phyloP scores from a whole-genome alignment of 2,888 invertebrate genomes.

The Tinea trinotella region DNA sequence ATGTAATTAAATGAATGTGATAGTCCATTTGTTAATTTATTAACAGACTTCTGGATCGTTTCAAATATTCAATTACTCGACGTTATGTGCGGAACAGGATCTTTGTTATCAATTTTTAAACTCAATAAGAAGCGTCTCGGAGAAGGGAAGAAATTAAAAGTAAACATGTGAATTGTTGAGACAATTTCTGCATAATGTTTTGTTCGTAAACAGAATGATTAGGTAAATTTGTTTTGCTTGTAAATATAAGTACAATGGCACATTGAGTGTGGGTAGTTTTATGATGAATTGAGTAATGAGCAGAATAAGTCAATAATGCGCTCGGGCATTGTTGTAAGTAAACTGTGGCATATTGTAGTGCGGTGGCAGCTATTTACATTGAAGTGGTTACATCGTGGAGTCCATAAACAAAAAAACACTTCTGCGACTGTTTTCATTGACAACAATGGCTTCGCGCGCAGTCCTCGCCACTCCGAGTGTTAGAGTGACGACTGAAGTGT shows the following conservation, averaged over 20 bases:
- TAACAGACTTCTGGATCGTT: conserved; percentile 30
- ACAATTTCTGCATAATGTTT: conserved; percentile 3
- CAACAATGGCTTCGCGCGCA: conserved; percentile 55
- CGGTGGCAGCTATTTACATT: conserved; percentile 55
- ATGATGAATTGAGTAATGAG: neutral
- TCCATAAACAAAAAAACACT: conserved; percentile 72
- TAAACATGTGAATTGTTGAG: conserved; percentile 13
- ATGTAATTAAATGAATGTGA: conserved; percentile 68
- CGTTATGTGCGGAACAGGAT: neutral
- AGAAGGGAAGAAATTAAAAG: conserved; percentile 11
- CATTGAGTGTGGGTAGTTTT: neutral
- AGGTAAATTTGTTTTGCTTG: conserved; percentile 2
- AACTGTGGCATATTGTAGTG: conserved; percentile 11
- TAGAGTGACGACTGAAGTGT: conserved; percentile 53
- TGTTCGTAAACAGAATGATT: conserved; percentile 6
- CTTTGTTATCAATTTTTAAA: conserved; percentile 16
- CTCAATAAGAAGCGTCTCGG: conserved; percentile 1
- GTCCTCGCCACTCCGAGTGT: no score
- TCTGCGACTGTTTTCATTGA: conserved; percentile 65
- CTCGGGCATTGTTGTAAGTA: neutral
- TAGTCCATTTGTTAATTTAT: conserved; percentile 63
- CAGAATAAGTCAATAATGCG: neutral
- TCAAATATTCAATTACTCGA: conserved; percentile 12
- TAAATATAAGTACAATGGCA: neutral
- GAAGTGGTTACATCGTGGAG: conserved; percentile 68